Conservation (phyloP, 2,888 invertebrate genomes). For the Lordiphosa andalusiaca region DNA sequence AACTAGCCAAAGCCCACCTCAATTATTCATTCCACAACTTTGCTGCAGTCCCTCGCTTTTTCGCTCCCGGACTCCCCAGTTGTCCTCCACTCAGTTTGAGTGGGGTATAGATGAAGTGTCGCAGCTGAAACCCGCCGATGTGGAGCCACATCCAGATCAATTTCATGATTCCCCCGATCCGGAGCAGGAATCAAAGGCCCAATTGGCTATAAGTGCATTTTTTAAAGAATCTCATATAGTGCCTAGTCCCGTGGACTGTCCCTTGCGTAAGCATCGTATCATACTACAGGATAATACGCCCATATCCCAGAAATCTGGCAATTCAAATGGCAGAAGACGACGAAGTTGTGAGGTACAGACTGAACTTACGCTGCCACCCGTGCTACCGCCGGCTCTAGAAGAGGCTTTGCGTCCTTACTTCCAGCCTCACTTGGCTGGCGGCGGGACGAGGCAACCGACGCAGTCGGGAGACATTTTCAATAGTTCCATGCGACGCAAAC, state of each 20-base stretch:
- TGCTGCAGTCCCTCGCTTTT: constrained; percentile 78
- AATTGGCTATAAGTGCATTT: constrained; percentile 83
- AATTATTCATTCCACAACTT: background rate
- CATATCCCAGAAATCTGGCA: constrained; percentile 57
- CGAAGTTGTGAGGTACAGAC: constrained; percentile 82
- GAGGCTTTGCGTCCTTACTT: constrained; percentile 83
- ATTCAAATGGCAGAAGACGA: constrained; percentile 42
- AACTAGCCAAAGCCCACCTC: too few species aligned
- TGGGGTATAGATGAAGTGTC: constrained; percentile 88
- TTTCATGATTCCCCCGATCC: constrained; percentile 82
- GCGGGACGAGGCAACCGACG: constrained; percentile 2
- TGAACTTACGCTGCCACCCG: constrained; percentile 82
- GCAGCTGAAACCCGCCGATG: constrained; percentile 83
- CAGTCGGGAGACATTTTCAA: constrained; percentile 68
- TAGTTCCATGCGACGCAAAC: constrained; percentile 78
- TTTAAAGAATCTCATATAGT: constrained; percentile 79
- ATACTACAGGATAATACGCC: constrained; percentile 73
- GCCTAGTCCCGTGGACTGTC: constrained; percentile 79
- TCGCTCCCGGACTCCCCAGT: constrained; percentile 75
- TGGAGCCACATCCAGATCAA: constrained; percentile 82
- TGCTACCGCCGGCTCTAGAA: constrained; percentile 82
- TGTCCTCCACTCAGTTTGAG: constrained; percentile 81
- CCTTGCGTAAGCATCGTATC: constrained; percentile 77
- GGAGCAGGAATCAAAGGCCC: constrained; percentile 83
- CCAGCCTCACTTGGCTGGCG: constrained; percentile 79